These are phyloP conservation scores for Beris chalybata DNA, from an alignment of 2,888 invertebrate species.

Conservation along the genomic window DNA sequence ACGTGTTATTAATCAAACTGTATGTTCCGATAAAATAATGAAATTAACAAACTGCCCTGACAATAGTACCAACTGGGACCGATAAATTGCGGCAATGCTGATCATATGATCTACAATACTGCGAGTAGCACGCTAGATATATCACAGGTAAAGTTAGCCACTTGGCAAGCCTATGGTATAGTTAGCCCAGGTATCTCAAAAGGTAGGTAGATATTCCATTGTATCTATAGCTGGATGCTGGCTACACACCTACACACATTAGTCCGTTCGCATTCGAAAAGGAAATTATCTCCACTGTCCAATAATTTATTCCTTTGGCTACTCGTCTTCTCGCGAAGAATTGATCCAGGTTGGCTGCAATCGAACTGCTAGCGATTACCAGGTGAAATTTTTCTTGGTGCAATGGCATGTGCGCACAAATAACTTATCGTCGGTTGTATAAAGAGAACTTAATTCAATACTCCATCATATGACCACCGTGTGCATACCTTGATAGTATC, in stretches of 20 bases:
- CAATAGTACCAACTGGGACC: conserved; percentile 25
- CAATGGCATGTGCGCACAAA: too few species aligned
- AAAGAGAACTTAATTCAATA: too few species aligned
- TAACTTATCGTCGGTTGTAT: too few species aligned
- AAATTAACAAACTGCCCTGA: conserved; percentile 31
- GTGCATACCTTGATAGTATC: too few species aligned
- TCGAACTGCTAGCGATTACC: conserved; percentile 3
- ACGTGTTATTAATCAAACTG: conserved; percentile 26
- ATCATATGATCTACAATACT: conserved; percentile 5
- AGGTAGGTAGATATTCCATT: too few species aligned
- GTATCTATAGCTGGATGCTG: too few species aligned
- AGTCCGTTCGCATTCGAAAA: conserved; percentile 3
- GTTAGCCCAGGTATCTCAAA: too few species aligned
- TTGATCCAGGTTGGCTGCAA: not conserved
- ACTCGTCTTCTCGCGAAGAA: conserved; percentile 9
- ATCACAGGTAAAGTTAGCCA: too few species aligned
- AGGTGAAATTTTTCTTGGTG: not conserved
- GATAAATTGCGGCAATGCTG: conserved; percentile 20
- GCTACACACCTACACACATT: too few species aligned
- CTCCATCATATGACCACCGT: too few species aligned
- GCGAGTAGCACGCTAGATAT: too few species aligned
- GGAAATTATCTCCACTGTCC: conserved; percentile 21
- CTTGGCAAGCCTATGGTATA: too few species aligned
- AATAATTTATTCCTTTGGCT: conserved; percentile 21
- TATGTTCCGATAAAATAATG: conserved; percentile 26